Base-by-base conservation (phyloP, 2,797 vertebrate genomes). In the Champsocephalus esox region DNA sequence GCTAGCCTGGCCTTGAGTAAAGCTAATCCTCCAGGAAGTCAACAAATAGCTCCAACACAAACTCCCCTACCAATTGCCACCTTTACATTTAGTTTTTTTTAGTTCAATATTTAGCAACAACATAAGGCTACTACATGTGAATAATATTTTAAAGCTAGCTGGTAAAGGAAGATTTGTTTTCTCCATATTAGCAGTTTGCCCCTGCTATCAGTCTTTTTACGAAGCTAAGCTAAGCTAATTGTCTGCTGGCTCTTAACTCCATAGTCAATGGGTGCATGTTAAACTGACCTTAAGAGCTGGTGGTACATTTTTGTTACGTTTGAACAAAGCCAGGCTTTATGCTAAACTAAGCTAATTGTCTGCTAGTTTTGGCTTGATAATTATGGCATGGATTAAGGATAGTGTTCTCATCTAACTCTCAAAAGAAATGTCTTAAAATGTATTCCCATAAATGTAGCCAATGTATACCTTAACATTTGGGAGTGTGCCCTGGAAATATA, bases 331-430 rank as follows among this genome's bases (percentile, higher is more conserved):
- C 5, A 11, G 12, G 52, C 24, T 59, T 13, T 13, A 19, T 21
- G 57, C n/a, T 59, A 59, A 59, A 7, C 19, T 24, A 60, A 44
- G 41, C 10, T 57, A n/a, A 17, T 34, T 70, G n/a, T 54, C 11
- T n/a, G 43, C 44, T 58, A 10, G 16, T n/a, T 61, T 3, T 41
- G 19, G 49, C 16, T 21, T 12, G 10, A 16, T 21, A 9, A 8
- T 19, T 57, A 34, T 17, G 3, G 2, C 49, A 43, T 56, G 43
- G 4, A 21, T 3, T 34, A 48, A 64, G 17, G 49, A 21, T 24
- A 3, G 14, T 45, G 19, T 43, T 61, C 38, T 44, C 49, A 44
- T 61, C 12, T 3, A 14, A 12, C 46, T 46, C 55, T 54, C 14
- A 13, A 12, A 32, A 32, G 28, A 51, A 62, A 63, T 6, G 11